phyloP scores from a whole-genome alignment of 2,888 invertebrate genomes.

The Smittia sp. region DNA sequence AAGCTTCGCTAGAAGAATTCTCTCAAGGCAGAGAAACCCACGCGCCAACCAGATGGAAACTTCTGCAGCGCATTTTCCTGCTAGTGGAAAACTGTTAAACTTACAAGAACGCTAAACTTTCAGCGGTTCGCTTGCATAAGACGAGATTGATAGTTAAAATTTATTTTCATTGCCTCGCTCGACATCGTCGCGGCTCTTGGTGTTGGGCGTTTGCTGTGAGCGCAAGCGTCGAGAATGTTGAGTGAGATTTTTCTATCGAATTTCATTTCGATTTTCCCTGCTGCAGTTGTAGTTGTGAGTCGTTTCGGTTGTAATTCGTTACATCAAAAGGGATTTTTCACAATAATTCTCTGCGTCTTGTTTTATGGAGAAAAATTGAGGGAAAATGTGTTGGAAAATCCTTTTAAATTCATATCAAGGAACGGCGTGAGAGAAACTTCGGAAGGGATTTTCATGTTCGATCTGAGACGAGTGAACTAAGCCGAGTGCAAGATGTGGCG shows the following conservation, averaged over 20 bases:
- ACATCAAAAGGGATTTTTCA: constrained; percentile 36
- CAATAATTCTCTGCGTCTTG: background rate
- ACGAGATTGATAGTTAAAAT: background rate
- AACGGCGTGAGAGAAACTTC: background rate
- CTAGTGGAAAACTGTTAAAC: background rate
- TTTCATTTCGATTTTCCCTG: background rate
- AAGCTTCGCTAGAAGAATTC: too few species aligned
- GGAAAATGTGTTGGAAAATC: background rate
- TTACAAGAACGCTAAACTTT: background rate
- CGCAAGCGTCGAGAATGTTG: constrained; percentile 38
- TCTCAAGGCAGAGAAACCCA: background rate
- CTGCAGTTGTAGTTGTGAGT: background rate
- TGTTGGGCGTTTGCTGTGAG: constrained; percentile 41
- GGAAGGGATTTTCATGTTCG: constrained; percentile 1
- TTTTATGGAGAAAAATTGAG: background rate
- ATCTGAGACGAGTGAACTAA: background rate
- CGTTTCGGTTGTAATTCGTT: constrained; percentile 27
- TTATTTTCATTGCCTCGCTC: constrained; percentile 22
- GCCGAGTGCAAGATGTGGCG: background rate
- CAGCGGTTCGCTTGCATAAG: background rate
- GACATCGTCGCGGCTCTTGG: background rate
- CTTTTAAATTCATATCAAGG: constrained; percentile 30
- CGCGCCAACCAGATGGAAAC: too few species aligned
- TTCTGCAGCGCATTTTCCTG: too few species aligned
- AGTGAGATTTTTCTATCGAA: constrained; percentile 24